Conservation (phyloP, 1,140 invertebrate species). For the Bombus sylvicola region DNA sequence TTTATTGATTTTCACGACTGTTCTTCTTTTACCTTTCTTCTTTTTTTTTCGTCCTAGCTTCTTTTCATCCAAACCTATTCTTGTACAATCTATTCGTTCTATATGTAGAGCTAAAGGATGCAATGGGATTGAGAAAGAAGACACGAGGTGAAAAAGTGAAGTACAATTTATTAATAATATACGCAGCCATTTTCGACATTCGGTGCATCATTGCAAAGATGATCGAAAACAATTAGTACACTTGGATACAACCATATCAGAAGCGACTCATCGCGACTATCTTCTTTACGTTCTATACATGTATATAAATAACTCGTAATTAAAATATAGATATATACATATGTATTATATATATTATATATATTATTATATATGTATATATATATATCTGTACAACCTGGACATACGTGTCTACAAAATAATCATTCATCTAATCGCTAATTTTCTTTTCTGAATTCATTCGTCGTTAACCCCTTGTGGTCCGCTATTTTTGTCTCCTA, state of each 20-base stretch:
- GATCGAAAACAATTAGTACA: constrained; percentile 10
- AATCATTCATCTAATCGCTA: constrained; percentile 28
- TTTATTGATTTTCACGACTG: neutral
- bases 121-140: too few relatives aligned
- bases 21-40: neutral
- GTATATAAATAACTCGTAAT: constrained; percentile 60
- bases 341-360: neutral
- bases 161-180: constrained; percentile 54
- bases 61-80: neutral
- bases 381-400: constrained; percentile 46
- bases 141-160: constrained; percentile 41
- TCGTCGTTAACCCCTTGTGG: constrained; percentile 13
- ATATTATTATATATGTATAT: constrained; percentile 16
- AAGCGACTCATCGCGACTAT: neutral
- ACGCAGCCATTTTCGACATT: constrained; percentile 34
- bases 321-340: constrained; percentile 58
- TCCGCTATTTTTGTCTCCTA: constrained; percentile 8
- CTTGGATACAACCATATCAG: neutral
- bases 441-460: neutral
- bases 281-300: neutral
- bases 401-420: constrained; percentile 40
- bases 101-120: too few relatives aligned
- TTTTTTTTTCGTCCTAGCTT: too few relatives aligned
- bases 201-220: constrained; percentile 37
- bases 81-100: too few relatives aligned